Percentiles rank a stretch among this genome's conserved stretches.
These are phyloP conservation scores for Rhizoglyphus robini DNA, from an alignment of 1,140 invertebrate species.

Conservation along the genomic window DNA sequence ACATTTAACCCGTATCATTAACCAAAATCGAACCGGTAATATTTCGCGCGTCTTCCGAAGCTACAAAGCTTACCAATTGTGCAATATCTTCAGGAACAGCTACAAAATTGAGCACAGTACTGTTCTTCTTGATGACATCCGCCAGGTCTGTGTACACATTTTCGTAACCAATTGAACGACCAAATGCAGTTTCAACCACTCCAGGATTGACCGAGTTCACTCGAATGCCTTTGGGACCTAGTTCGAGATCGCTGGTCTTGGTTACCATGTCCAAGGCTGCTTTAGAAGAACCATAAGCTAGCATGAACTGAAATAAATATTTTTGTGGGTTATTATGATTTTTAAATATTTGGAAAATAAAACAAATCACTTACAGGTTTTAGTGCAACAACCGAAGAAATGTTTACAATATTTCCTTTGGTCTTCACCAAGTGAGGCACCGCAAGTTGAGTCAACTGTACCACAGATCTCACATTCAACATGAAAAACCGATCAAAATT, in stretches of 20 bases:
- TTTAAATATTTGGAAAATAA: too few relatives aligned
- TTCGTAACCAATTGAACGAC: too few relatives aligned
- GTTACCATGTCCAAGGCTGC: slow-evolving; percentile 78
- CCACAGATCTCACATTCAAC: too few relatives aligned
- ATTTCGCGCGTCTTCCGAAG: slow-evolving; percentile 59
- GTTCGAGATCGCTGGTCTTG: slow-evolving; percentile 41
- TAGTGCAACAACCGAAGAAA: too few relatives aligned
- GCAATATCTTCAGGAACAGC: slow-evolving; percentile 63
- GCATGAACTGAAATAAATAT: too few relatives aligned
- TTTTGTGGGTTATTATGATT: too few relatives aligned
- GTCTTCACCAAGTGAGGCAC: too few relatives aligned
- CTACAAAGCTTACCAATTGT: slow-evolving; percentile 63
- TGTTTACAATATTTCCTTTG: too few relatives aligned
- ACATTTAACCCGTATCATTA: slow-evolving; percentile 78
- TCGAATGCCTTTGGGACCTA: slow-evolving; percentile 44
- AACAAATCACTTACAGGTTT: too few relatives aligned
- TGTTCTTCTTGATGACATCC: slow-evolving; percentile 57
- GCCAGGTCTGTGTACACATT: slow-evolving; percentile 56
- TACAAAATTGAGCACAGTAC: slow-evolving; percentile 53
- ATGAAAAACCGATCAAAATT: too few relatives aligned
- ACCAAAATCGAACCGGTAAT: slow-evolving; percentile 63
- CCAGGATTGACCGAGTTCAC: slow-evolving; percentile 46
- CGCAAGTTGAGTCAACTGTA: too few relatives aligned
- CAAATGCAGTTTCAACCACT: slow-evolving; percentile 44
- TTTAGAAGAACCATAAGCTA: slow-evolving; percentile 75